These are phyloP conservation scores for Sycobia sp. DNA, from an alignment of 1,140 invertebrate species.

Conservation along the genomic window DNA sequence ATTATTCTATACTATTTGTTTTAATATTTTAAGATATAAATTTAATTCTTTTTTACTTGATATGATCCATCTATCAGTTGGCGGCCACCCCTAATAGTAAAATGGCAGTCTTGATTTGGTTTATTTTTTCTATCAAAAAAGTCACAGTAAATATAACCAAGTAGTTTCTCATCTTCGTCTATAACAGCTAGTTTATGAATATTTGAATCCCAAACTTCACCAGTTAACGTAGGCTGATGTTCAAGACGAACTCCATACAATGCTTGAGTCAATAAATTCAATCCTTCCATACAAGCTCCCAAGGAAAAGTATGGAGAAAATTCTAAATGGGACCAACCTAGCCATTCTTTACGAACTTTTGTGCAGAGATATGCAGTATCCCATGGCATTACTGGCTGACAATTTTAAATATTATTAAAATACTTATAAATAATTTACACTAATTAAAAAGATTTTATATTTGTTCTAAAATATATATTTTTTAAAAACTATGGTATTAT, in stretches of 20 bases:
- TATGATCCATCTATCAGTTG: conserved; percentile 80
- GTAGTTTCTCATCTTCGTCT: conserved; percentile 75
- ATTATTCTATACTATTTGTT: too few species aligned
- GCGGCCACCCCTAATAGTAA: conserved; percentile 95
- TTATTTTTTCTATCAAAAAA: conserved; percentile 90
- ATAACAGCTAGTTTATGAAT: conserved; percentile 88
- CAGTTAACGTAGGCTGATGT: conserved; percentile 65
- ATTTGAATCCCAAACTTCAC: conserved; percentile 85
- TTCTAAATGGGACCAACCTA: conserved; percentile 71
- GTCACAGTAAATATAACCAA: conserved; percentile 98
- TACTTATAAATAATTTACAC: too few species aligned
- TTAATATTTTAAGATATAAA: too few species aligned
- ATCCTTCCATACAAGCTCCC: conserved; percentile 93
- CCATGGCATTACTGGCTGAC: conserved; percentile 72
- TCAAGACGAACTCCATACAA: conserved; percentile 83
- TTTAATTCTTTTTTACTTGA: conserved; percentile 73
- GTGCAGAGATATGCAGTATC: conserved; percentile 82
- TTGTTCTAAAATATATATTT: too few species aligned
- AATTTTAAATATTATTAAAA: too few species aligned
- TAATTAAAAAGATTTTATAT: too few species aligned
- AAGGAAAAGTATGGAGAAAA: conserved; percentile 91
- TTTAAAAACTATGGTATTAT: too few species aligned
- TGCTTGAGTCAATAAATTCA: conserved; percentile 81
- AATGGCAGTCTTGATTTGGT: conserved; percentile 97
- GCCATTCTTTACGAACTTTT: conserved; percentile 72